These are phyloP conservation scores for Ciconia maguari DNA, from an alignment of 2,113 vertebrate genomes.

Conservation along the genomic window DNA sequence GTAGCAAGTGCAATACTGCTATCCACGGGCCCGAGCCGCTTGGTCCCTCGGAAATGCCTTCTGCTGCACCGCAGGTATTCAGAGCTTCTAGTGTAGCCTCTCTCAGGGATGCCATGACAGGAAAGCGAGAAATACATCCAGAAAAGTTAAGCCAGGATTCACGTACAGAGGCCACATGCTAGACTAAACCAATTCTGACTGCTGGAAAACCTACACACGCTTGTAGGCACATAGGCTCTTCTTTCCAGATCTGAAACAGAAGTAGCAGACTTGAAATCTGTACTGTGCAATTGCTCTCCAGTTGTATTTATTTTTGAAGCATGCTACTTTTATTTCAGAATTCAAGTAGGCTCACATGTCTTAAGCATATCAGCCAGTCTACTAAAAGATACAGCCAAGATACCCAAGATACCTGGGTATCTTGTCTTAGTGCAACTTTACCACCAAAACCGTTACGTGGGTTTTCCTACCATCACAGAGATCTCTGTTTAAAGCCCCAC, in stretches of 20 bases:
- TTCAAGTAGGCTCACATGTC: not conserved
- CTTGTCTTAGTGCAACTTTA: not conserved
- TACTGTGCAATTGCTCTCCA: not conserved
- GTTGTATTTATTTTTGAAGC: not conserved
- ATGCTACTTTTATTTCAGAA: not conserved
- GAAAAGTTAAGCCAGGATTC: not conserved
- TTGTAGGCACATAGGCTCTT: not conserved
- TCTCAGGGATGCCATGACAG: not conserved
- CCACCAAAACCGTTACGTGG: not conserved
- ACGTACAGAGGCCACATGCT: not conserved
- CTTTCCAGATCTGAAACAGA: not conserved
- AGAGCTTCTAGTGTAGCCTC: not conserved
- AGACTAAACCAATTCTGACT: not conserved
- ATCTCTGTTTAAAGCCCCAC: not conserved
- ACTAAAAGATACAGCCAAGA: not conserved
- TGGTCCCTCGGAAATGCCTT: not conserved
- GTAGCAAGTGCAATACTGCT: not conserved
- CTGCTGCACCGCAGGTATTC: not conserved
- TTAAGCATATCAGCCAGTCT: not conserved
- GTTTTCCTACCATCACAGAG: not conserved
- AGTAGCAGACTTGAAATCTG: not conserved
- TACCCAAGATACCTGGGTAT: not conserved
- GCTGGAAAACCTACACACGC: not conserved
- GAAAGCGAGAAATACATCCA: not conserved
- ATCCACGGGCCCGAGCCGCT: accelerated